Conservation (phyloP, 2,888 invertebrate genomes). For the Calameuta pallipes region DNA sequence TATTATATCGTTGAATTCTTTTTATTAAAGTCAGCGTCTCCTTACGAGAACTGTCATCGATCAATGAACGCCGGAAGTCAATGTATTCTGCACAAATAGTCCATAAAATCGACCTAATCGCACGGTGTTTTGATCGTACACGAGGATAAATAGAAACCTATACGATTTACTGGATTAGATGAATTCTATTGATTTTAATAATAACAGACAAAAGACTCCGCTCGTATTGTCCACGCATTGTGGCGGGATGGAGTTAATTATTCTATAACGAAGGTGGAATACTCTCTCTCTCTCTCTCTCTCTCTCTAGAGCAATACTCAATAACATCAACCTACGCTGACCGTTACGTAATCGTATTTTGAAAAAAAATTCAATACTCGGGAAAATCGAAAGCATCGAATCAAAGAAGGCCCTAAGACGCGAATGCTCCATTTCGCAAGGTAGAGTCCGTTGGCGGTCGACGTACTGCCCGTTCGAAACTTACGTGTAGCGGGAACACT, state of each 20-base stretch:
- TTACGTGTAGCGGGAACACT: background rate
- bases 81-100: background rate
- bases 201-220: background rate
- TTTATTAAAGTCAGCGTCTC: background rate
- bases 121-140: background rate
- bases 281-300: too few relatives aligned
- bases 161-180: background rate
- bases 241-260: background rate
- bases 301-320: background rate
- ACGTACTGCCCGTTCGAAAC: constrained; percentile 4
- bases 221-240: background rate
- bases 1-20: background rate
- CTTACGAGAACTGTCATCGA: background rate
- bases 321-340: background rate
- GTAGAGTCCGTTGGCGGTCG: background rate
- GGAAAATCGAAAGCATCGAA: background rate
- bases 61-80: background rate
- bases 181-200: background rate
- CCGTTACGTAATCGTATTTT: background rate
- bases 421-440: background rate
- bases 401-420: background rate
- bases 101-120: background rate
- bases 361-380: background rate
- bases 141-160: background rate
- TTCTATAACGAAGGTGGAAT: background rate